Evolutionary conservation across 1,140 invertebrate genomes (phyloP), one percentile per base, ranked within the genome.

Genomic region (Plectrocnemia conspersa): DNA sequence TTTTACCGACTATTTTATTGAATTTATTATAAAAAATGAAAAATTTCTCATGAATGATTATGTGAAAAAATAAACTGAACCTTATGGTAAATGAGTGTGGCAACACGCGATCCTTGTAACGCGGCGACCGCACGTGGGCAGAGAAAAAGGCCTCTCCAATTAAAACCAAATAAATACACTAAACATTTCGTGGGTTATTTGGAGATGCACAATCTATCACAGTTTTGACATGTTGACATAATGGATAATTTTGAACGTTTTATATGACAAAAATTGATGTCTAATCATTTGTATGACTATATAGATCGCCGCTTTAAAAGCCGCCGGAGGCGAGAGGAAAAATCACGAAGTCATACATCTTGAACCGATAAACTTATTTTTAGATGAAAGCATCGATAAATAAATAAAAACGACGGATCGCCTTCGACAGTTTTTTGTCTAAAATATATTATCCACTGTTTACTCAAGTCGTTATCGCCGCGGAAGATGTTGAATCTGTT

Each of bases 161-260:
- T 56, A 56, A 56, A 56, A 49, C 25, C 54, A 22, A 40, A 56
- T 50, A 56, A 49, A 56, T 44, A 50, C 36, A 13, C 38, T 27
- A 15, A 33, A 19, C 16, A 10, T 27, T 52, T 4, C 2, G 38
- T 3, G 32, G 23, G 44, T 22, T 13, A 16, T 15, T 42, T 35
- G 27, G 22, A 44, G 18, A 32, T 29, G 23, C 47, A 18, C 46
- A 24, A 56, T 56, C 44, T 29, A 56, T 56, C 54, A 56, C 35
- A 42, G 22, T 42, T 49, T 49, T 49, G 54, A 56, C 54, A 35
- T 41, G 32, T 44, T 56, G 54, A 50, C 54, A 50, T 56, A 56
- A 56, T 56, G 36, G 36, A 50, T 49, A 29, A 50, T 47, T 50
- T 50, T 40, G 6, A 44, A 50, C 38, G 24, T 18, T 55, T 46